Base-by-base conservation (phyloP, 2,888 invertebrate genomes). In the Standfussiana lucernea region DNA sequence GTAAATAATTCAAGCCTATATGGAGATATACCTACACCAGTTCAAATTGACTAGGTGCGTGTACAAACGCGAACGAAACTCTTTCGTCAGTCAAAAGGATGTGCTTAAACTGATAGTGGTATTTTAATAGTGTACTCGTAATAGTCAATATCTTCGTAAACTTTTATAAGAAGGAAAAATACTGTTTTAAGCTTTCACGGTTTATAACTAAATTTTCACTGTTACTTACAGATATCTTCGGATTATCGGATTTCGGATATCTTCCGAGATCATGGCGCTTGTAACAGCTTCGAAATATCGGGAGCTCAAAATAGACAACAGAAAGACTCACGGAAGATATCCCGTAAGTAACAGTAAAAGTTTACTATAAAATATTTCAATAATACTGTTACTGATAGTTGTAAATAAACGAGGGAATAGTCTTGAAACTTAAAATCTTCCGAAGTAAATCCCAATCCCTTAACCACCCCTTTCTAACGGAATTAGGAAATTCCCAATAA, bases 401-500 rank as follows among this genome's bases (percentile, higher is more conserved):
- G n/a, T 15, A 3, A n/a, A 21, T 45, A 35, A 18, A 67, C 37
- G 1, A 61, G 4, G 2, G 8, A 64, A 24, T 59, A 4, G 28
- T 66, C 56, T 42, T 45, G 8, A 66, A 72, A 59, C 64, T 37
- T 32, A 35, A 75, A 67, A 50, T n/a, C 8, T 28, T 65, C 45
- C n/a, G 11, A 24, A 64, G 18, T 35, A 13, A 69, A 53, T 62
- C 61, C 65, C 11, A 45, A 59, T 53, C 62, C 65, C 37, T 42
- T 32, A 7, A 11, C 42, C 24, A 67, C 35, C 42, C 40, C 42
- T 13, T 75, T 69, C 45, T 0, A 67, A 59, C 47, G 15, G 62
- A 71, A 72, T 78, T 75, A 56, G 53, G 64, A 65, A 77, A 73
- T 69, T 65, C 68, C 62, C 65, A 32, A 87, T 78, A 75, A 83